A percentile compares a stretch with the other conserved stretches of the same genome.
Evolutionary conservation across 2,797 vertebrate species (phyloP).

Genomic region (Macroramphosus scolopax): DNA sequence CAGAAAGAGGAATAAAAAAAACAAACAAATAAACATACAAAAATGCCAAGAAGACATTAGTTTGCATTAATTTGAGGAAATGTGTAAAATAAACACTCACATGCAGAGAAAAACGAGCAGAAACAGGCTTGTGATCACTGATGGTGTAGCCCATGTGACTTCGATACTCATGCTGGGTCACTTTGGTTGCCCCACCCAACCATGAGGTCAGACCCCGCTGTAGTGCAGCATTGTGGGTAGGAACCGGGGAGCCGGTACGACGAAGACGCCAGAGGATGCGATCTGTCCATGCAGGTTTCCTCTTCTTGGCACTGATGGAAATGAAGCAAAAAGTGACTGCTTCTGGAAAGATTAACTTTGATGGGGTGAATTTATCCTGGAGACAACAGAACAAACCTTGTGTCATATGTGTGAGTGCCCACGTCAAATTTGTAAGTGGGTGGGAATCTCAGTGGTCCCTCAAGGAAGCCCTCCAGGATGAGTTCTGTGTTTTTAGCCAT

Average conservation of each 20-base stretch:
- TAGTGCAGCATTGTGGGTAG: constrained; percentile 76
- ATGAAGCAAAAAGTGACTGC: background rate
- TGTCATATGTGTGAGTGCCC: constrained; percentile 95
- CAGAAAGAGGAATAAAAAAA: background rate
- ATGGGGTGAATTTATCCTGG: background rate
- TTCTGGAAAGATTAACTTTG: no score
- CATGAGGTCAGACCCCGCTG: constrained; percentile 79
- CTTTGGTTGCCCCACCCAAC: constrained; percentile 77
- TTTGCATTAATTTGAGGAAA: background rate
- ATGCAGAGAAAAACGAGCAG: constrained; percentile 87
- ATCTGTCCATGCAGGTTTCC: constrained; percentile 98
- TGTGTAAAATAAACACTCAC: constrained; percentile 70
- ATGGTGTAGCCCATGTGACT: constrained; percentile 94
- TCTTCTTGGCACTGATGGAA: constrained; percentile 86
- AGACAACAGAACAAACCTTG: constrained; percentile 78
- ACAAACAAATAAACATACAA: background rate
- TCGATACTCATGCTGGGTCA: constrained; percentile 87
- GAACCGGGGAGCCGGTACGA: constrained; percentile 75
- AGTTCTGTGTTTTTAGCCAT: constrained; percentile 91
- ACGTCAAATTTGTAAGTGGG: constrained; percentile 98
- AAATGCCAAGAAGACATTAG: background rate
- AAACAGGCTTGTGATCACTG: constrained; percentile 97
- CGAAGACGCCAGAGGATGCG: constrained; percentile 96
- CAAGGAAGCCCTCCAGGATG: constrained; percentile 90
- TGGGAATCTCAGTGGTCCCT: constrained; percentile 89